Evolutionary conservation across 2,113 vertebrate genomes (phyloP).

Genomic region (Cololabis saira): DNA sequence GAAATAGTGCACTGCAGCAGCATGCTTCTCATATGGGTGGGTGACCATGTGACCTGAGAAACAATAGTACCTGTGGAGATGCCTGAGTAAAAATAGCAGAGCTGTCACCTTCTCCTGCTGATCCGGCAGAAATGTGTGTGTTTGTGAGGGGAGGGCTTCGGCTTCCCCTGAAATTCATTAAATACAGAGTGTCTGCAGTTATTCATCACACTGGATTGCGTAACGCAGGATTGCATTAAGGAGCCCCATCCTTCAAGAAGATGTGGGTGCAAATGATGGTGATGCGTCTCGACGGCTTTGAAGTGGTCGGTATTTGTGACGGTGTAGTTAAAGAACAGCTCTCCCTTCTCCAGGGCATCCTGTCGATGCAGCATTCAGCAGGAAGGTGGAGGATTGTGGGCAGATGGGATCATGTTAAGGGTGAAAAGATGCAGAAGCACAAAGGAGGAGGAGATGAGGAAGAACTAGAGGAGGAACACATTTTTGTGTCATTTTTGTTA

Average conservation of each 20-base stretch:
- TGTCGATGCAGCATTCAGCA: constrained; percentile 58
- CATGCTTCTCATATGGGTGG: constrained; percentile 42
- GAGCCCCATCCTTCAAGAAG: constrained; percentile 39
- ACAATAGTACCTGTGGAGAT: constrained; percentile 56
- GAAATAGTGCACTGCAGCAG: constrained; percentile 72
- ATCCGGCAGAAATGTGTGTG: constrained; percentile 21
- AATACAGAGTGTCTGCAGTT: constrained; percentile 57
- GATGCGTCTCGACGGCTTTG: constrained; percentile 22
- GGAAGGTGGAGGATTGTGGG: constrained; percentile 42
- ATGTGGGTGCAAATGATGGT: constrained; percentile 51
- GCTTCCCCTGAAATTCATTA: constrained; percentile 65
- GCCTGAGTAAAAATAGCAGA: constrained; percentile 68
- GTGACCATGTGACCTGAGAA: constrained; percentile 56
- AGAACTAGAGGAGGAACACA: constrained; percentile 51
- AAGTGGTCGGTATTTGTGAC: constrained; percentile 51
- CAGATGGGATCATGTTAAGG: constrained; percentile 49
- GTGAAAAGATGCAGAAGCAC: constrained; percentile 45
- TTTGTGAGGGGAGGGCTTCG: constrained; percentile 12
- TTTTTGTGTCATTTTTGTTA: constrained; percentile 52
- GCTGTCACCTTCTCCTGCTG: constrained; percentile 32
- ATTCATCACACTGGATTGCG: constrained; percentile 62
- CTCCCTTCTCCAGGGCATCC: constrained; percentile 52
- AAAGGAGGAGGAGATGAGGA: constrained; percentile 23
- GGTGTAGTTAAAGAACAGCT: constrained; percentile 63
- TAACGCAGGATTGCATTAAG: constrained; percentile 61